Conservation (phyloP, 2,888 invertebrate genomes). For the Pantelozetes paolii region DNA sequence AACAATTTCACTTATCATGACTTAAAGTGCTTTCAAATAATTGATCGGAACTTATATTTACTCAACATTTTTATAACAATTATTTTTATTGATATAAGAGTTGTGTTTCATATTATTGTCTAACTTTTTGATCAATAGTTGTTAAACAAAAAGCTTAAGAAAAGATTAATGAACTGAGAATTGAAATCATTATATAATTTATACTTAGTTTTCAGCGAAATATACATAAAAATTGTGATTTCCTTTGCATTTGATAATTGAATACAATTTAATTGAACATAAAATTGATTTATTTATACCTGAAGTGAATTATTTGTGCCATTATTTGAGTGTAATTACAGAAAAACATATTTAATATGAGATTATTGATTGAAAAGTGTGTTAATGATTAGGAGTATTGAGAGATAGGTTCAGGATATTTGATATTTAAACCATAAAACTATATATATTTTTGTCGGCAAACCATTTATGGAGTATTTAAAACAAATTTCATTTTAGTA, state of each 20-base stretch:
- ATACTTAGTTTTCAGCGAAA: background rate
- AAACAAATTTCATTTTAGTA: background rate
- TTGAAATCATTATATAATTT: too few relatives aligned
- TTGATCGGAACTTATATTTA: background rate
- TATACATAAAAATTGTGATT: background rate
- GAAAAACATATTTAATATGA: too few relatives aligned
- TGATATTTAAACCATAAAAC: background rate
- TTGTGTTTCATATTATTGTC: too few relatives aligned
- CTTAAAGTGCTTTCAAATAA: conserved; percentile 4
- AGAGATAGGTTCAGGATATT: background rate
- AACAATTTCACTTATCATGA: background rate
- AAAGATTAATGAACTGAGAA: conserved; percentile 15
- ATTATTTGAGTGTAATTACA: conserved; percentile 1
- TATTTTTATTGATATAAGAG: background rate
- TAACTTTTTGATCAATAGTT: too few relatives aligned
- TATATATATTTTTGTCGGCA: background rate
- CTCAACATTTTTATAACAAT: conserved; percentile 8
- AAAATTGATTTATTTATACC: background rate
- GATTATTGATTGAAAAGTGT: too few relatives aligned
- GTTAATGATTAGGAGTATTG: too few relatives aligned
- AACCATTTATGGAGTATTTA: background rate
- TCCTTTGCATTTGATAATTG: background rate
- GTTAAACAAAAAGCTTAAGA: background rate
- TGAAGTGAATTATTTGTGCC: conserved; percentile 19
- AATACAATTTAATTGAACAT: too few relatives aligned